A percentile compares a stretch with the other conserved stretches of the same genome.
Evolutionary conservation across 2,888 invertebrate species (phyloP).

Genomic region (Pseudolycoriella hygida): DNA sequence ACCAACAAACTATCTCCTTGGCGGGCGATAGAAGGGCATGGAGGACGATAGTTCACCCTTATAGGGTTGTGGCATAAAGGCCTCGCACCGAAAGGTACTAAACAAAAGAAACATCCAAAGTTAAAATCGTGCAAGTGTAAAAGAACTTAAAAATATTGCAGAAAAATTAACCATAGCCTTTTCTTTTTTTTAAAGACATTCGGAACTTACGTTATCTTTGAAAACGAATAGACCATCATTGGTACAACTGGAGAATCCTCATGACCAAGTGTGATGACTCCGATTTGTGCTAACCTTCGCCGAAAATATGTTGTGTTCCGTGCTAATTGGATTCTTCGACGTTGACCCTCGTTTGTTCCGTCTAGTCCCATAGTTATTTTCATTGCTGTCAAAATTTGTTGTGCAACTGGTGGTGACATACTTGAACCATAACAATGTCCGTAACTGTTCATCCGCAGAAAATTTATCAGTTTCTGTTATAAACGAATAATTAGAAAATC

Average conservation of each 20-base stretch:
- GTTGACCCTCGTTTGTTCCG: constrained; percentile 48
- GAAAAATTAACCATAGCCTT: too few relatives aligned
- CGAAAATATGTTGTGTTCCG: constrained; percentile 72
- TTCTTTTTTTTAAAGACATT: too few relatives aligned
- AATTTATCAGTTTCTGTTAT: constrained; percentile 50
- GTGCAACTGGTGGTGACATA: constrained; percentile 80
- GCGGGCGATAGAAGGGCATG: too few relatives aligned
- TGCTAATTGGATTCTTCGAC: constrained; percentile 50
- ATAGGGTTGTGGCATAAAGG: background rate
- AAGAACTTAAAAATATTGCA: too few relatives aligned
- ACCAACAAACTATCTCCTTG: too few relatives aligned
- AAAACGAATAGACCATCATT: constrained; percentile 83
- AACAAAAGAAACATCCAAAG: background rate
- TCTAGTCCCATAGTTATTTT: constrained; percentile 71
- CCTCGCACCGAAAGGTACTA: background rate
- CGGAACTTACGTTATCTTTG: constrained; percentile 68
- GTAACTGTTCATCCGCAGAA: constrained; percentile 62
- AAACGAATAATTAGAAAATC: background rate
- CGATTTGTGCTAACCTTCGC: constrained; percentile 61
- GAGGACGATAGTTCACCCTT: background rate
- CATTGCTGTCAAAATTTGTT: constrained; percentile 82
- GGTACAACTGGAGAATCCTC: constrained; percentile 94
- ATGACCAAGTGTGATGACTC: constrained; percentile 84
- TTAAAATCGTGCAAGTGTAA: background rate
- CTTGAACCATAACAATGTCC: constrained; percentile 71